Evolutionary conservation across 1,140 invertebrate genomes (phyloP).

Genomic region (Lordiphosa clarofinis): DNA sequence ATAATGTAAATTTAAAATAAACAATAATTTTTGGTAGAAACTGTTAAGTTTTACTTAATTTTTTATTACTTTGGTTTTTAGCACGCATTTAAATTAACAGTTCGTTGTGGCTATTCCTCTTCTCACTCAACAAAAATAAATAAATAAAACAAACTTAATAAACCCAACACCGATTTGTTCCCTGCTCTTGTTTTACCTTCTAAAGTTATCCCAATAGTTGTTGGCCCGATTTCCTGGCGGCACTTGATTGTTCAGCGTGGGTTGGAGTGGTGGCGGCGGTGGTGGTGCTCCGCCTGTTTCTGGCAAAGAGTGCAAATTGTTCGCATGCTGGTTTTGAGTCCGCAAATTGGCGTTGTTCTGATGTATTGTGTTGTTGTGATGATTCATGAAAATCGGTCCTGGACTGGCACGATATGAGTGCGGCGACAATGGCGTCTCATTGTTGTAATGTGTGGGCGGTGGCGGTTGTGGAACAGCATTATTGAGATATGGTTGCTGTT

Average conservation of each 20-base stretch:
- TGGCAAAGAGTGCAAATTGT: slow-evolving; percentile 62
- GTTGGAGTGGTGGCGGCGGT: slow-evolving; percentile 44
- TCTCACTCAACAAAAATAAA: slow-evolving; percentile 7
- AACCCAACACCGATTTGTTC: not conserved
- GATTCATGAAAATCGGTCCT: slow-evolving; percentile 77
- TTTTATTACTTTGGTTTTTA: slow-evolving; percentile 32
- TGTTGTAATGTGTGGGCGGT: slow-evolving; percentile 60
- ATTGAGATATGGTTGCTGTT: slow-evolving; percentile 50
- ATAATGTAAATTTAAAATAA: slow-evolving; percentile 34
- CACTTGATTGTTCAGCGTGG: slow-evolving; percentile 91
- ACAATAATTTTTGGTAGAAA: slow-evolving; percentile 8
- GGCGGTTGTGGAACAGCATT: slow-evolving; percentile 49
- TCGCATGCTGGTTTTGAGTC: slow-evolving; percentile 73
- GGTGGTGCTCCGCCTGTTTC: slow-evolving; percentile 39
- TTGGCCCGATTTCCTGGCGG: slow-evolving; percentile 92
- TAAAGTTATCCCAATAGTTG: slow-evolving; percentile 95
- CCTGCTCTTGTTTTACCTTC: slow-evolving; percentile 84
- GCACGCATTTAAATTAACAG: slow-evolving; percentile 26
- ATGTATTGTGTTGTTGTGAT: slow-evolving; percentile 77
- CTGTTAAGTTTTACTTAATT: slow-evolving; percentile 18
- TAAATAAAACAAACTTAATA: slow-evolving; percentile 27
- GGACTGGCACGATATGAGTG: slow-evolving; percentile 61
- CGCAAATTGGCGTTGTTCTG: slow-evolving; percentile 76
- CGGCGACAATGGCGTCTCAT: slow-evolving; percentile 69
- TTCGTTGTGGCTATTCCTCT: slow-evolving; percentile 23